Conservation (phyloP, 2,888 invertebrate genomes). For the Stenurella melanura region DNA sequence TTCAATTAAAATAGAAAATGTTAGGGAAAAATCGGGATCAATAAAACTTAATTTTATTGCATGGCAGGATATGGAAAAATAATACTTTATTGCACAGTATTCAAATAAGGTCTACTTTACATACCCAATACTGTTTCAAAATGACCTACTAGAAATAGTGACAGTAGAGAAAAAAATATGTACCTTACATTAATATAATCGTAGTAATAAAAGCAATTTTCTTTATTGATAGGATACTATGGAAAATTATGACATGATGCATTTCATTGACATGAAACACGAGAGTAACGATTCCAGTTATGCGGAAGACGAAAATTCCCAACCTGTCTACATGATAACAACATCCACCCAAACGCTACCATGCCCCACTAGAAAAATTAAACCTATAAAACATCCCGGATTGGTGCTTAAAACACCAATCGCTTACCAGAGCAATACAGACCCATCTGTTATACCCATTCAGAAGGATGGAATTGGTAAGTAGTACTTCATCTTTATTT, state of each 20-base stretch:
- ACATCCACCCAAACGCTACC: slow-evolving; percentile 77
- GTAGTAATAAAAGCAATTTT: not conserved
- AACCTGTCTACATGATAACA: slow-evolving; percentile 74
- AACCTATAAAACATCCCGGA: slow-evolving; percentile 84
- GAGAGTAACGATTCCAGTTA: slow-evolving; percentile 73
- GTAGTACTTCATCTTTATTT: slow-evolving; percentile 61
- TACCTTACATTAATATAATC: too few species aligned
- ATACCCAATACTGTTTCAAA: too few species aligned
- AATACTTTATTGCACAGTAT: too few species aligned
- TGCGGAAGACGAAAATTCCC: slow-evolving; percentile 73
- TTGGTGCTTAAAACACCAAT: slow-evolving; percentile 85
- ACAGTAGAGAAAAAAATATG: too few species aligned
- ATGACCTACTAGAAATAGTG: too few species aligned
- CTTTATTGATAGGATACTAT: slow-evolving; percentile 66
- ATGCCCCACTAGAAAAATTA: slow-evolving; percentile 79
- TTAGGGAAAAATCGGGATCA: too few species aligned
- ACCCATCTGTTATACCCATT: slow-evolving; percentile 90
- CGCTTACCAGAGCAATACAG: slow-evolving; percentile 86
- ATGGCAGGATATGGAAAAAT: too few species aligned
- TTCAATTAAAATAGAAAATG: too few species aligned
- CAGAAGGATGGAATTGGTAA: slow-evolving; percentile 93
- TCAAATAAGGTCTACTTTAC: too few species aligned
- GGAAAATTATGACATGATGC: slow-evolving; percentile 72
- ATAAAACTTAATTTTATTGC: too few species aligned
- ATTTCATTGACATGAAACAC: slow-evolving; percentile 70